phyloP scores from a whole-genome alignment of 2,797 vertebrate species.

The Orestias chungarensis region DNA sequence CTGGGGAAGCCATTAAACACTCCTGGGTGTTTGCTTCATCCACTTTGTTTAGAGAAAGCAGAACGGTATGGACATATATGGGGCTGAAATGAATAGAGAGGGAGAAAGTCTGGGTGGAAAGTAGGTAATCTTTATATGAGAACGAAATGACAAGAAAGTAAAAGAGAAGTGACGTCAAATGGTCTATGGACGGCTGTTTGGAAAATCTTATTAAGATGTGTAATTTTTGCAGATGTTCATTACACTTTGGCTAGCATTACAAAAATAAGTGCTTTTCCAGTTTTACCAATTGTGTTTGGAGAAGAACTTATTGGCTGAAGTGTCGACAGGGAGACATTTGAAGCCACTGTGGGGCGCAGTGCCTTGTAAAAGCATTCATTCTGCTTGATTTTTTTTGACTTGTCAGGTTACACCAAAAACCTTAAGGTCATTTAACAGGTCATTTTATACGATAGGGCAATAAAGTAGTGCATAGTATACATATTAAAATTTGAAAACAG shows the following conservation, averaged over 20 bases:
- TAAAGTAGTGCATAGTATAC: not conserved
- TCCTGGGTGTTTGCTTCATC: slow-evolving; percentile 57
- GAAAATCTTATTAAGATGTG: slow-evolving; percentile 67
- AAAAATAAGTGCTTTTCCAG: slow-evolving; percentile 61
- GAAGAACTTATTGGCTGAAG: slow-evolving; percentile 50
- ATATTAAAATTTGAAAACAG: not conserved
- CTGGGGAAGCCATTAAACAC: slow-evolving; percentile 77
- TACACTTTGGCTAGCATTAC: slow-evolving; percentile 62
- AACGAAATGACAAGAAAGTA: slow-evolving; percentile 6
- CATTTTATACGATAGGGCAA: not conserved
- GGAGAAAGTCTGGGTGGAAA: slow-evolving; percentile 33
- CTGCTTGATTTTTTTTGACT: not conserved
- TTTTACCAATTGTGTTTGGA: slow-evolving; percentile 63
- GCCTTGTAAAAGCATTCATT: slow-evolving; percentile 1
- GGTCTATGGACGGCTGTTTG: slow-evolving; percentile 38
- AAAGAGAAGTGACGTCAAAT: slow-evolving; percentile 42
- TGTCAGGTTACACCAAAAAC: not conserved
- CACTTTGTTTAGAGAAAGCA: slow-evolving; percentile 58
- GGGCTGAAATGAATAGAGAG: slow-evolving; percentile 60
- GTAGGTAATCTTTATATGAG: slow-evolving; percentile 24
- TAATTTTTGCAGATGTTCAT: slow-evolving; percentile 72
- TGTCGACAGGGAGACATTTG: slow-evolving; percentile 41
- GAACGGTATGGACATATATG: slow-evolving; percentile 46
- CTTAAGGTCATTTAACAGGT: not conserved
- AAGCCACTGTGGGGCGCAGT: slow-evolving; percentile 17